Base-by-base conservation (phyloP, 2,888 invertebrate species). In the Oscheius onirici region DNA sequence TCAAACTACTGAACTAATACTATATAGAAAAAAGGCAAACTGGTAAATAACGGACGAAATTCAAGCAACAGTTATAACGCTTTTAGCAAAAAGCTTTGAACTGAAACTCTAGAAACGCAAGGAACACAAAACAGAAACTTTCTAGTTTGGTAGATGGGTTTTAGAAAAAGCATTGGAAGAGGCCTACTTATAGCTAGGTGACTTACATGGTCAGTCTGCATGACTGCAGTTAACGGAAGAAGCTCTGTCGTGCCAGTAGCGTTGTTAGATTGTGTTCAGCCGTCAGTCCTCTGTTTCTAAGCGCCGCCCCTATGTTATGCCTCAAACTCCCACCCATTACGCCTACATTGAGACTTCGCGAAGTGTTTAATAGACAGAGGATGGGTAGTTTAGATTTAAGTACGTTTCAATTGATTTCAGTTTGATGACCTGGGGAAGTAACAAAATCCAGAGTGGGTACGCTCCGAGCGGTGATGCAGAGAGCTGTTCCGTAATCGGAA, bases 251-350 rank as follows among this genome's bases (percentile, higher is more conserved):
- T 63, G 63, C 63, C 63, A 63, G 49, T 63, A 49, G 63, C n/a
- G 63, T 63, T 49, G 63, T 63, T 63, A 63, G 63, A 63, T 49
- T 63, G 63, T 46, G 63, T 44, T 63, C 63, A 63, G 63, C 49
- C 58, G 34, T 34, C 34, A 34, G 34, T n/a, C 58, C 58, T 58
- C 49, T 63, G 63, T 63, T 63, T 49, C 63, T 63, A 63, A 49
- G 63, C 63, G 63, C 63, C 63, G 63, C 63, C 63, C 63, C 63
- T 63, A 63, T 63, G 63, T 63, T 63, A 49, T 63, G 63, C 24
- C 63, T 49, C 63, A 63, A 63, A 63, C 61, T 61, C 63, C 63
- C 63, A 63, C 63, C 63, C 63, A 63, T 63, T 63, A 63, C 49
- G 58, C 58, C 58, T 58, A 58, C 58, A 58, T 58, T 28, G 28